Conservation (phyloP, 2,888 invertebrate genomes). For the Oithona nana region DNA sequence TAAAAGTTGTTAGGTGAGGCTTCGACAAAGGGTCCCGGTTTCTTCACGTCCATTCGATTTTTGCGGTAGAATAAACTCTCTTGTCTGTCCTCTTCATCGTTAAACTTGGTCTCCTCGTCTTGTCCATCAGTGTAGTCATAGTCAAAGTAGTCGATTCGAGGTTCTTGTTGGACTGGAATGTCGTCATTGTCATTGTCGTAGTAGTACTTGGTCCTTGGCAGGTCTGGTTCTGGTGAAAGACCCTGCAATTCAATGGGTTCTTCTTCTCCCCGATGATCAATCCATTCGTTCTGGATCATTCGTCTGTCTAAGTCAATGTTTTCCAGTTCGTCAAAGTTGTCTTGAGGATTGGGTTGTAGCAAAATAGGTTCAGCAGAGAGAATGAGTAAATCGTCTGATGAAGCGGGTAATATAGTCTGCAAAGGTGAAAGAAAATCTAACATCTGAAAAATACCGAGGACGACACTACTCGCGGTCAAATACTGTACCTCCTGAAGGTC, state of each 20-base stretch:
- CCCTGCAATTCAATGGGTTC: not conserved
- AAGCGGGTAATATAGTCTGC: too few relatives aligned
- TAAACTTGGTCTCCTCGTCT: not conserved
- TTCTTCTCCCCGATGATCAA: not conserved
- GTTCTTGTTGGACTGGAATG: too few relatives aligned
- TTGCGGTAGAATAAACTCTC: slow-evolving; percentile 47
- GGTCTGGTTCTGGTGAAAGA: not conserved
- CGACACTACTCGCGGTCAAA: too few relatives aligned
- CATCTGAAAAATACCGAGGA: too few relatives aligned
- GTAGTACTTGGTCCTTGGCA: not conserved
- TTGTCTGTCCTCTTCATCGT: not conserved
- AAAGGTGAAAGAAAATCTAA: too few relatives aligned
- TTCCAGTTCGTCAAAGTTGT: too few relatives aligned
- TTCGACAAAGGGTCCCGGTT: slow-evolving; percentile 66
- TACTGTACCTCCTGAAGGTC: too few relatives aligned
- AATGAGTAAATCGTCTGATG: too few relatives aligned
- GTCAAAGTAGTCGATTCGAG: not conserved
- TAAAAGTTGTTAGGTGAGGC: slow-evolving; percentile 41
- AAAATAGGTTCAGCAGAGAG: too few relatives aligned
- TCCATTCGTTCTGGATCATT: not conserved
- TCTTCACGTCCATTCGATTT: slow-evolving; percentile 78
- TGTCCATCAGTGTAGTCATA: not conserved
- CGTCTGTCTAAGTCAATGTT: too few relatives aligned
- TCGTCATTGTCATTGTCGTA: slow-evolving; percentile 20
- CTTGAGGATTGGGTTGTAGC: too few relatives aligned